A percentile compares a stretch with the other conserved stretches of the same genome.
phyloP scores from a whole-genome alignment of 1,140 invertebrate genomes.

The Papilio xuthus region DNA sequence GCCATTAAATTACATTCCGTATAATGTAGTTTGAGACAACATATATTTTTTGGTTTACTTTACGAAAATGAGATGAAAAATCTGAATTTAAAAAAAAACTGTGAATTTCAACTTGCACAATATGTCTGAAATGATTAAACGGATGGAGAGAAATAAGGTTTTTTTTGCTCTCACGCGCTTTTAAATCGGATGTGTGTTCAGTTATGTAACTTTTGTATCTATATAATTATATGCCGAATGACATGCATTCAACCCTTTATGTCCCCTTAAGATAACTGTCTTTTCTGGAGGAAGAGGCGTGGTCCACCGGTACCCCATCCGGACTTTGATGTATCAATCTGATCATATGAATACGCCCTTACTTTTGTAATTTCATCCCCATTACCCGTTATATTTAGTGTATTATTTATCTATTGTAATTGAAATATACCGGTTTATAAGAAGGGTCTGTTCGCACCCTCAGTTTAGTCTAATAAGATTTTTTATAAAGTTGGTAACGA shows the following conservation, averaged over 20 bases:
- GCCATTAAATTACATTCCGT: not conserved
- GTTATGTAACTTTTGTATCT: slow-evolving; percentile 38
- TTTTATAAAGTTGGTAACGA: not conserved
- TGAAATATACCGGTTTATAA: slow-evolving; percentile 22
- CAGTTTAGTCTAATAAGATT: not conserved
- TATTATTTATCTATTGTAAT: slow-evolving; percentile 19
- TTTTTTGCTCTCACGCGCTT: slow-evolving; percentile 32
- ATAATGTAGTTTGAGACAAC: not conserved
- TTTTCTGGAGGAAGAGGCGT: slow-evolving; percentile 72
- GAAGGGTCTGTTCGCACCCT: not conserved
- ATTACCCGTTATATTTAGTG: slow-evolving; percentile 28
- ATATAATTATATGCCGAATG: slow-evolving; percentile 12
- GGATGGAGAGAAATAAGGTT: not conserved
- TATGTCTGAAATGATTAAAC: slow-evolving; percentile 26
- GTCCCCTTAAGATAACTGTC: slow-evolving; percentile 64
- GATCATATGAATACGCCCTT: slow-evolving; percentile 48
- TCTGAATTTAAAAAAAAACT: not conserved
- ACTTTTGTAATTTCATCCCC: not conserved
- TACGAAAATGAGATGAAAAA: not conserved
- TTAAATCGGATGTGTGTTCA: slow-evolving; percentile 5
- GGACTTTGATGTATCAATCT: slow-evolving; percentile 54
- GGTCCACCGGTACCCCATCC: slow-evolving; percentile 67
- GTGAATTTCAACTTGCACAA: slow-evolving; percentile 6
- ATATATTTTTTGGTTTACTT: not conserved
- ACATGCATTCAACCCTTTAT: slow-evolving; percentile 46